A percentile compares a stretch with the other conserved stretches of the same genome.
These are phyloP conservation scores for Zygogramma bicolorata DNA, from an alignment of 2,888 invertebrate genomes.

Conservation along the genomic window DNA sequence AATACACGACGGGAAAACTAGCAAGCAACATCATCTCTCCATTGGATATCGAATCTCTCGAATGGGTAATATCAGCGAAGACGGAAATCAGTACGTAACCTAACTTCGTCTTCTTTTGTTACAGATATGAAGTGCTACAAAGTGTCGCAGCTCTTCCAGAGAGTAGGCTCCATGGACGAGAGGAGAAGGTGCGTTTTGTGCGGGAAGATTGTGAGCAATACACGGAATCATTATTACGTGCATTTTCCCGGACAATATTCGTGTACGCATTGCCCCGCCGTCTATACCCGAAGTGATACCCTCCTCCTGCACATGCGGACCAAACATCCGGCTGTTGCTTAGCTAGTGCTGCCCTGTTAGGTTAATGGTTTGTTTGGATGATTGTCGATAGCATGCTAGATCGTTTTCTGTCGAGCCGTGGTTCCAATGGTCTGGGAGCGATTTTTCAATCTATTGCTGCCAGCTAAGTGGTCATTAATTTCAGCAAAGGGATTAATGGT, in stretches of 20 bases:
- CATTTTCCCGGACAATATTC: slow-evolving; percentile 73
- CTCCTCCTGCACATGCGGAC: slow-evolving; percentile 72
- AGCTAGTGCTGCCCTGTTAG: slow-evolving; percentile 54
- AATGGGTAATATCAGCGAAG: slow-evolving; percentile 34
- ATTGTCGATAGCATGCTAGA: background rate
- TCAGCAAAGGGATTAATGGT: no score
- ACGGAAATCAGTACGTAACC: background rate
- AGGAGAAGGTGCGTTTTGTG: slow-evolving; percentile 72
- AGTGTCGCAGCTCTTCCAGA: slow-evolving; percentile 73
- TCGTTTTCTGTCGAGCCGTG: background rate
- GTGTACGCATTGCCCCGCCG: slow-evolving; percentile 71
- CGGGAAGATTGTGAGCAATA: slow-evolving; percentile 74
- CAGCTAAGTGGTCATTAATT: background rate
- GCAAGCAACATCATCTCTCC: background rate
- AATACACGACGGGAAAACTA: slow-evolving; percentile 14
- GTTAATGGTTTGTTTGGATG: slow-evolving; percentile 12
- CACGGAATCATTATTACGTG: slow-evolving; percentile 73
- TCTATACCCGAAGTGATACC: slow-evolving; percentile 73
- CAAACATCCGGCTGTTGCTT: slow-evolving; percentile 69
- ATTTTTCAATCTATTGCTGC: background rate
- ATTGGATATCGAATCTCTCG: slow-evolving; percentile 11
- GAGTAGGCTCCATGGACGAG: slow-evolving; percentile 72
- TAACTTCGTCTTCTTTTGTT: slow-evolving; percentile 56
- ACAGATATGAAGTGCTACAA: slow-evolving; percentile 71
- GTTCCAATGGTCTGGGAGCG: background rate